Evolutionary conservation across 2,888 invertebrate species (phyloP).

Genomic region (Drosophila paranaensis): DNA sequence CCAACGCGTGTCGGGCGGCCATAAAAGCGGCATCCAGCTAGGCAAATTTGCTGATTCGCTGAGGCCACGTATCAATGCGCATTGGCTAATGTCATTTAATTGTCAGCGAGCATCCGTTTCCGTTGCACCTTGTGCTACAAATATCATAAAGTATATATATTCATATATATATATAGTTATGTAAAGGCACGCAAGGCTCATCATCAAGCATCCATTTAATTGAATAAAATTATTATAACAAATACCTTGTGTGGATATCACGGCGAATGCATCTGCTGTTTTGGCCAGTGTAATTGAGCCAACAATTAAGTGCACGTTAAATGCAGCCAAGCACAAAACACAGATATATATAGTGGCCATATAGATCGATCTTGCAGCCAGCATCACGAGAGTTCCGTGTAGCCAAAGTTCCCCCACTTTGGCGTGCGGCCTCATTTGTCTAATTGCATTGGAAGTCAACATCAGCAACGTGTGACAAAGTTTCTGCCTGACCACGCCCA

Average conservation of each 20-base stretch:
- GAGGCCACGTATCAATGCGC: constrained; percentile 41
- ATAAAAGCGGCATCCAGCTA: constrained; percentile 57
- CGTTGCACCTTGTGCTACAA: constrained; percentile 68
- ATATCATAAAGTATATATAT: neutral
- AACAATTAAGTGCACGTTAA: constrained; percentile 72
- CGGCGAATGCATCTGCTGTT: constrained; percentile 34
- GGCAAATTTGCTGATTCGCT: constrained; percentile 44
- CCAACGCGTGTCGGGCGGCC: constrained; percentile 58
- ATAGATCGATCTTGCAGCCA: constrained; percentile 37
- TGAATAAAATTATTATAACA: constrained; percentile 33
- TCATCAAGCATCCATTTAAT: constrained; percentile 51
- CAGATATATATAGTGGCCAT: constrained; percentile 20
- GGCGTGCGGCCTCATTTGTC: constrained; percentile 8
- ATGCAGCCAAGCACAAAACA: constrained; percentile 59
- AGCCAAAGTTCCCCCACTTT: neutral
- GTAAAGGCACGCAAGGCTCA: constrained; percentile 48
- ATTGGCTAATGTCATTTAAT: constrained; percentile 42
- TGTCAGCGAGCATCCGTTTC: constrained; percentile 67
- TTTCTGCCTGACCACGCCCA: constrained; percentile 38
- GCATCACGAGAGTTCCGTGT: constrained; percentile 57
- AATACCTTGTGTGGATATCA: constrained; percentile 40
- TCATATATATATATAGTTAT: neutral
- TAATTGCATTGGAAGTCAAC: constrained; percentile 47
- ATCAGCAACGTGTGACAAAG: constrained; percentile 39
- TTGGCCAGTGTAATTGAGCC: constrained; percentile 49